phyloP scores from a whole-genome alignment of 2,113 vertebrate genomes.

The Rattus rattus region DNA sequence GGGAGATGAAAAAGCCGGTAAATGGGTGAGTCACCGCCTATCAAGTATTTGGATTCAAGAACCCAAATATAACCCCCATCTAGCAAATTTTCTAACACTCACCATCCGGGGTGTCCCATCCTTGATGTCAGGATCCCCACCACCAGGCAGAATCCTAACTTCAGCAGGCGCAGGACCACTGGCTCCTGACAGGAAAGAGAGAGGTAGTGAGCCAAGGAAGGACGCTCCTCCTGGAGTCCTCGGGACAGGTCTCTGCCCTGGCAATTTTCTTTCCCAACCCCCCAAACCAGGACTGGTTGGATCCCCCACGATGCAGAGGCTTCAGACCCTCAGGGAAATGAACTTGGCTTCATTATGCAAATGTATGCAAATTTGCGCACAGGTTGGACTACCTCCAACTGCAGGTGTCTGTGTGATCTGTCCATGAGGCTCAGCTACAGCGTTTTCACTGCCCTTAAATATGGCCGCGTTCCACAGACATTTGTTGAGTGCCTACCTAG shows the following conservation, averaged over 20 bases:
- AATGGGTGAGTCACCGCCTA: constrained; percentile 51
- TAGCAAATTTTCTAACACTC: constrained; percentile 62
- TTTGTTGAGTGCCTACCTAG: constrained; percentile 64
- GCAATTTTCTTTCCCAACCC: constrained; percentile 57
- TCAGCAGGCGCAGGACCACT: constrained; percentile 76
- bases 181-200: constrained; percentile 69
- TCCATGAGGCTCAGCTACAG: constrained; percentile 67
- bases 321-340: constrained; percentile 75
- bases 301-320: constrained; percentile 73
- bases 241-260: constrained; percentile 17
- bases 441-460: constrained; percentile 65
- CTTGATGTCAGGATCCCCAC: constrained; percentile 73
- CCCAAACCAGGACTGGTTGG: constrained; percentile 65
- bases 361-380: constrained; percentile 72
- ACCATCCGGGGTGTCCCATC: constrained; percentile 78
- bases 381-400: constrained; percentile 80
- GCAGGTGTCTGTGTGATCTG: constrained; percentile 79
- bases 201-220: constrained; percentile 41
- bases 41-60: constrained; percentile 47
- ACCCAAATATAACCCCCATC: constrained; percentile 9
- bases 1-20: constrained; percentile 41
- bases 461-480: constrained; percentile 57
- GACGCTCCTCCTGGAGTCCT: constrained; percentile 43
- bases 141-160: constrained; percentile 72
- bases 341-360: constrained; percentile 79